Evolutionary conservation across 53 echinoderm and acorn worm species (phyloP).

Genomic region (Actinopyga echinites): DNA sequence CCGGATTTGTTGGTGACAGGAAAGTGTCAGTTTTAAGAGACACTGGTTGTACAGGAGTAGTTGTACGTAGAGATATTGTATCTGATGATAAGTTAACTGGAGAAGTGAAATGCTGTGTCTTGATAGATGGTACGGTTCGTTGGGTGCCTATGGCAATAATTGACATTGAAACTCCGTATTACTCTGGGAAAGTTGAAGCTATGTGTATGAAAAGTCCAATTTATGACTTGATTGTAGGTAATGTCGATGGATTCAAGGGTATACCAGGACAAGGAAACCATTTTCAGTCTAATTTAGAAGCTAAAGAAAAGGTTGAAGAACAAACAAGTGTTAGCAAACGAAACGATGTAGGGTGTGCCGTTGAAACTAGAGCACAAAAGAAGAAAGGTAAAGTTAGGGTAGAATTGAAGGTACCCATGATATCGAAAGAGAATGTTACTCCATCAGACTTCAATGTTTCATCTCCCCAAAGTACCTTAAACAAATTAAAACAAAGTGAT

Average conservation of each 20-base stretch:
- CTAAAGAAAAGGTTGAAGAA: not conserved
- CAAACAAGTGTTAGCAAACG: not conserved
- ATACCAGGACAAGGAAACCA: too few species aligned
- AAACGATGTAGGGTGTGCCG: not conserved
- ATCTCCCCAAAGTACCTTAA: too few species aligned
- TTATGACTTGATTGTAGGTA: constrained; percentile 53
- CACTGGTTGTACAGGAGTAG: constrained; percentile 44
- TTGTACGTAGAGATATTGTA: not conserved
- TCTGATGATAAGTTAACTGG: constrained; percentile 32
- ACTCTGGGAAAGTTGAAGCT: constrained; percentile 24
- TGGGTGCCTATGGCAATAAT: constrained; percentile 38
- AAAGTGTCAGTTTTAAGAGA: constrained; percentile 28
- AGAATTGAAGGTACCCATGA: constrained; percentile 18
- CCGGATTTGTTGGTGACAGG: constrained; percentile 8
- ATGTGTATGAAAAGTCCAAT: constrained; percentile 43
- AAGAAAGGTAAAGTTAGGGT: constrained; percentile 12
- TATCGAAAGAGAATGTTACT: constrained; percentile 7
- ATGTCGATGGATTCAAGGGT: constrained; percentile 18
- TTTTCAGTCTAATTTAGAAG: too few species aligned
- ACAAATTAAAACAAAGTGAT: too few species aligned
- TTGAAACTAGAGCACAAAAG: constrained; percentile 43
- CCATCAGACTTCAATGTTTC: too few species aligned
- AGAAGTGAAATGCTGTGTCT: constrained; percentile 5
- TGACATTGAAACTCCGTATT: constrained; percentile 19
- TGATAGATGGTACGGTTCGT: constrained; percentile 48